Conservation (phyloP, 2,113 vertebrate species). For the Leucoraja erinaceus region DNA sequence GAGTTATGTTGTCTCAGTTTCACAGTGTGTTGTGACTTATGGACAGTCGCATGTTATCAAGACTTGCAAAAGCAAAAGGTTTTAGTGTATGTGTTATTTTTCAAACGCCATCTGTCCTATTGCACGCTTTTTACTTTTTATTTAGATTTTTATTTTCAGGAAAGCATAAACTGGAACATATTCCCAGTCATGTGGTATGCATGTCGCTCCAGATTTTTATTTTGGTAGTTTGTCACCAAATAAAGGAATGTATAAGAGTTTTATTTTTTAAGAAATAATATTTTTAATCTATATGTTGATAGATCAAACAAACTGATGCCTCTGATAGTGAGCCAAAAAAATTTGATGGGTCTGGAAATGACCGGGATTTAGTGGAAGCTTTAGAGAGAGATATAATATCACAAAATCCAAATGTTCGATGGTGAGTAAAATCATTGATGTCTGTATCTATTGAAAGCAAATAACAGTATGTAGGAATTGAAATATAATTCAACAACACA, state of each 20-base stretch:
- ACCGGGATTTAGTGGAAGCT: slow-evolving; percentile 90
- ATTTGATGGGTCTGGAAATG: slow-evolving; percentile 86
- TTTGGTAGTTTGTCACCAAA: background rate
- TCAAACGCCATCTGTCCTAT: background rate
- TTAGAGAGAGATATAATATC: slow-evolving; percentile 97
- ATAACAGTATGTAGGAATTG: background rate
- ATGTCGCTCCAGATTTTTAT: background rate
- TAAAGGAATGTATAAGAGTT: background rate
- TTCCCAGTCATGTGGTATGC: background rate
- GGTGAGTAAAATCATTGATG: slow-evolving; percentile 58
- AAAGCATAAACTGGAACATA: background rate
- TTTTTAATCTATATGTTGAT: slow-evolving; percentile 36
- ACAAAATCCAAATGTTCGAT: slow-evolving; percentile 90
- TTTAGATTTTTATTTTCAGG: background rate
- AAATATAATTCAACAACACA: background rate
- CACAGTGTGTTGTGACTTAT: background rate
- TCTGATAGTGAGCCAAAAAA: slow-evolving; percentile 80
- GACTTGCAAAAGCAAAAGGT: background rate
- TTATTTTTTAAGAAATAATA: background rate
- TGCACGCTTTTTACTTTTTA: background rate
- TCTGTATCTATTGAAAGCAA: background rate
- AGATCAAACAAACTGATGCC: slow-evolving; percentile 77
- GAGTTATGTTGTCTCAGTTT: background rate
- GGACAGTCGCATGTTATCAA: background rate
- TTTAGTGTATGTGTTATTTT: background rate